A percentile compares a stretch with the other conserved stretches of the same genome.
Conservation (phyloP, 2,888 invertebrate genomes). For the Brachypterus glaber region DNA sequence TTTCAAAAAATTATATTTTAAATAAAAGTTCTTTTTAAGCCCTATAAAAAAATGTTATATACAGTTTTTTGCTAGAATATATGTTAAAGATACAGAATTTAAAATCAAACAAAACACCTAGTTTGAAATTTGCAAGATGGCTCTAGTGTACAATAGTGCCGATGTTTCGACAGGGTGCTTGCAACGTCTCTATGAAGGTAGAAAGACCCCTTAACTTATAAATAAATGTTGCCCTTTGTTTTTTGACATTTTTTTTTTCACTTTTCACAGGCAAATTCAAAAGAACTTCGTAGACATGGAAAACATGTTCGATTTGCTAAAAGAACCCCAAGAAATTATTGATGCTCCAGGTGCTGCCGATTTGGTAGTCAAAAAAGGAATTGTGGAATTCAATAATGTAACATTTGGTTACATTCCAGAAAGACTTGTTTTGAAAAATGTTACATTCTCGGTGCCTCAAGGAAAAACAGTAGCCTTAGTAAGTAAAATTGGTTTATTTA, state of each 20-base stretch:
- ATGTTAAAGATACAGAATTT: no score
- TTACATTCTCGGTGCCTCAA: conserved; percentile 69
- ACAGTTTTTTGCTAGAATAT: no score
- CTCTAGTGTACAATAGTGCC: no score
- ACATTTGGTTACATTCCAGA: conserved; percentile 82
- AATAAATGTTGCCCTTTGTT: no score
- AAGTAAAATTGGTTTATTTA: conserved; percentile 26
- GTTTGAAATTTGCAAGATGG: no score
- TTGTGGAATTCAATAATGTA: conserved; percentile 83
- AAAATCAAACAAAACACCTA: no score
- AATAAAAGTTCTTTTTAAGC: no score
- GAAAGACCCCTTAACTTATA: no score
- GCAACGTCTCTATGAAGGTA: no score
- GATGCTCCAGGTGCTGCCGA: conserved; percentile 74
- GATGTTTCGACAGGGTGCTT: no score
- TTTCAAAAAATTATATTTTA: no score
- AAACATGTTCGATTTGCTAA: conserved; percentile 94
- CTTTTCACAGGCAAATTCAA: conserved; percentile 72
- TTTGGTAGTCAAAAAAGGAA: conserved; percentile 58
- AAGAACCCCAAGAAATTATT: conserved; percentile 76
- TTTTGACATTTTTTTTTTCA: conserved; percentile 6
- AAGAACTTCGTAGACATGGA: conserved; percentile 99
- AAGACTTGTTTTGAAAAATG: conserved; percentile 61
- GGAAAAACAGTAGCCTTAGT: conserved; percentile 80
- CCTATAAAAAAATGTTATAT: no score